Conservation (phyloP, 2,888 invertebrate genomes). For the Crocallis elinguaria region DNA sequence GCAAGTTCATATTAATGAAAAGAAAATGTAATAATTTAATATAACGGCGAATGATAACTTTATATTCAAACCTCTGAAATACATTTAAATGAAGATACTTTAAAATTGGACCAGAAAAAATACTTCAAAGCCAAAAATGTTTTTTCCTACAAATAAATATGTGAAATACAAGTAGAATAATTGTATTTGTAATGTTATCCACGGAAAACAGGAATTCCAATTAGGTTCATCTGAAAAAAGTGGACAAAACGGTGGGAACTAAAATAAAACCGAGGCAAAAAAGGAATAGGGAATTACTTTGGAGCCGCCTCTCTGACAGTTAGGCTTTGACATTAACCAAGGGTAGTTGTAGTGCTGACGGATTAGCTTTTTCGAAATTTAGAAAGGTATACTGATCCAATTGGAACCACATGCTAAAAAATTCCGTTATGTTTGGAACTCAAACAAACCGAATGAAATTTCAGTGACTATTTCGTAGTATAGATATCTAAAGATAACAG, state of each 20-base stretch:
- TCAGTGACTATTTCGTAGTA: too few relatives aligned
- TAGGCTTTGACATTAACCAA: slow-evolving; percentile 11
- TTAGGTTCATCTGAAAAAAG: slow-evolving; percentile 17
- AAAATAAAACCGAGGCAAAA: slow-evolving; percentile 22
- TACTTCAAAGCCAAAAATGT: background rate
- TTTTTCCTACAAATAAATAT: background rate
- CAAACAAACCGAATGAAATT: too few relatives aligned
- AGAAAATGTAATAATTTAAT: too few relatives aligned
- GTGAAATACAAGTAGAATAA: slow-evolving; percentile 9
- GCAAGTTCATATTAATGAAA: too few relatives aligned
- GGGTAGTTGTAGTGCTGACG: background rate
- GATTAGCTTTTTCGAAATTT: too few relatives aligned
- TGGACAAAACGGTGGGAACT: slow-evolving; percentile 13
- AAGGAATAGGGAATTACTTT: slow-evolving; percentile 22
- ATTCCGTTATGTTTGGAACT: too few relatives aligned
- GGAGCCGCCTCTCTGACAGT: too few relatives aligned
- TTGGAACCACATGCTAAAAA: too few relatives aligned
- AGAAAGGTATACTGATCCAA: too few relatives aligned
- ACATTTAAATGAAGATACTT: background rate
- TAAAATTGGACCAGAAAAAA: background rate
- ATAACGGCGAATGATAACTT: too few relatives aligned
- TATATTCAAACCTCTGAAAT: too few relatives aligned
- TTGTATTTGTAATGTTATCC: slow-evolving; percentile 15
- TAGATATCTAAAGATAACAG: too few relatives aligned
- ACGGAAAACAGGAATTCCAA: slow-evolving; percentile 22